A percentile compares a stretch with the other conserved stretches of the same genome.
phyloP scores from a whole-genome alignment of 1,140 invertebrate genomes.

The Pseudomyrmex pallidus region DNA sequence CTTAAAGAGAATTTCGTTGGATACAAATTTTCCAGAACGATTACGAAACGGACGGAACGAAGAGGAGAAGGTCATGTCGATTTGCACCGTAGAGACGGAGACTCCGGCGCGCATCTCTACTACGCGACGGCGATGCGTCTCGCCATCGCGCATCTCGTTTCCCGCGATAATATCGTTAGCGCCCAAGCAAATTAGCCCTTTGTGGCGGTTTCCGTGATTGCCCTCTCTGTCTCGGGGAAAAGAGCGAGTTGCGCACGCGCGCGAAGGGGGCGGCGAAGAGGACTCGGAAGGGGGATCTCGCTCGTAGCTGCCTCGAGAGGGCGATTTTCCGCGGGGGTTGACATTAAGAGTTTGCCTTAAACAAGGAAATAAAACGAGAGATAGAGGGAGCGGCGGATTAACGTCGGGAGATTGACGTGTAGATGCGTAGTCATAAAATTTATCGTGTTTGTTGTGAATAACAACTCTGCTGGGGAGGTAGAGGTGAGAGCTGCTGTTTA shows the following conservation, averaged over 20 bases:
- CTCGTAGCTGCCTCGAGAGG: slow-evolving; percentile 23
- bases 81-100: slow-evolving; percentile 1
- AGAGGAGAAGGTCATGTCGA: neutral
- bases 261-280: slow-evolving; percentile 21
- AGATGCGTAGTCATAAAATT: slow-evolving; percentile 28
- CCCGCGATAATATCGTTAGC: slow-evolving; percentile 71
- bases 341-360: slow-evolving; percentile 44
- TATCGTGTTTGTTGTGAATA: slow-evolving; percentile 13
- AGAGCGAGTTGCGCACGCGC: neutral
- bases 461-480: neutral
- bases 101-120: slow-evolving; percentile 16
- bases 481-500: neutral
- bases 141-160: slow-evolving; percentile 54
- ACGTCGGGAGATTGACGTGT: slow-evolving; percentile 20
- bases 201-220: slow-evolving; percentile 69
- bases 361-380: slow-evolving; percentile 39
- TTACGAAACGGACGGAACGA: neutral
- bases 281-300: slow-evolving; percentile 31
- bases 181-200: slow-evolving; percentile 73
- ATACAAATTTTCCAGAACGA: slow-evolving; percentile 22
- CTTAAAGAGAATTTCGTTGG: neutral
- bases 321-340: slow-evolving; percentile 36
- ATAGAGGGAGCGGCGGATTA: slow-evolving; percentile 14
- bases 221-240: slow-evolving; percentile 27
- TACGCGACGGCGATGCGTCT: neutral